Percentiles rank a stretch among this genome's conserved stretches.
phyloP scores from a whole-genome alignment of 2,888 invertebrate species.

The Strigamia crassipes region DNA sequence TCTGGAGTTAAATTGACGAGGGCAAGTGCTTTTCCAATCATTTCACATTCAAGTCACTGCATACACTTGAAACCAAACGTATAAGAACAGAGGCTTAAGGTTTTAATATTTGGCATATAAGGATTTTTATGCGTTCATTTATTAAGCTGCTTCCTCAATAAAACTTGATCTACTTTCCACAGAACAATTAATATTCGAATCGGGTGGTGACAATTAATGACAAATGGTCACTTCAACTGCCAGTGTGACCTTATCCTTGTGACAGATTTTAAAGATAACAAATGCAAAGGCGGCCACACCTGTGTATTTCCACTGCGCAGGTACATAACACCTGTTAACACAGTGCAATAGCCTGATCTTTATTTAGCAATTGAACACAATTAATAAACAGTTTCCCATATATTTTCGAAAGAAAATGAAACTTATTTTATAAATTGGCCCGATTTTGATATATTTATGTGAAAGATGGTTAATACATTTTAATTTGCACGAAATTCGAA shows the following conservation, averaged over 20 bases:
- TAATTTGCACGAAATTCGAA: background rate
- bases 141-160: conserved; percentile 1
- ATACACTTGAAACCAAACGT: background rate
- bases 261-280: conserved; percentile 39
- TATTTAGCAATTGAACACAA: background rate
- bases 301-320: conserved; percentile 26
- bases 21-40: background rate
- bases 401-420: background rate
- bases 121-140: background rate
- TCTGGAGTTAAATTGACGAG: background rate
- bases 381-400: background rate
- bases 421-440: background rate
- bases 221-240: conserved; percentile 38
- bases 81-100: background rate
- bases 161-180: conserved; percentile 2
- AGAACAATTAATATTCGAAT: conserved; percentile 32
- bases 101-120: no score
- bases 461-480: no score
- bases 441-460: no score
- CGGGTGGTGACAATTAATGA: conserved; percentile 40
- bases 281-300: conserved; percentile 37
- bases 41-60: background rate
- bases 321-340: conserved; percentile 25
- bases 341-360: conserved; percentile 6
- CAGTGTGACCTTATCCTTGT: conserved; percentile 25